Evolutionary conservation across 2,113 vertebrate species (phyloP).

Genomic region (Grammomys dolichurus): DNA sequence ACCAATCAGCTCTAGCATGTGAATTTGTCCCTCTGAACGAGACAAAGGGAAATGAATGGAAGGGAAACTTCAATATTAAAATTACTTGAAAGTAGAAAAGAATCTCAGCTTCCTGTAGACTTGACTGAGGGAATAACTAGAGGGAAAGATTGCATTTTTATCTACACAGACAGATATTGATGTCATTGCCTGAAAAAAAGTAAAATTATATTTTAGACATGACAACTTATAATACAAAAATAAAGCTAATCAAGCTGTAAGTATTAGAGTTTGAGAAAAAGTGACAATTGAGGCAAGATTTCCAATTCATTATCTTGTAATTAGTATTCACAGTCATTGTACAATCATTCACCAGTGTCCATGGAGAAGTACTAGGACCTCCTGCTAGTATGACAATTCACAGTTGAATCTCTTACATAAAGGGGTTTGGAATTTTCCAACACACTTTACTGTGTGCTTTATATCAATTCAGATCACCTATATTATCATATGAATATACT

Average conservation of each 20-base stretch:
- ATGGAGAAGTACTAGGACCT: no score
- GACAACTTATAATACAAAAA: not conserved
- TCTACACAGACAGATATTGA: not conserved
- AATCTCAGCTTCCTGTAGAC: not conserved
- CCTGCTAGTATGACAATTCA: not conserved
- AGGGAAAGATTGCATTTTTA: not conserved
- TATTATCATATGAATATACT: not conserved
- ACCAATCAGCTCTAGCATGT: not conserved
- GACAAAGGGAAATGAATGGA: not conserved
- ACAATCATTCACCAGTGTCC: not conserved
- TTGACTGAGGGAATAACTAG: not conserved
- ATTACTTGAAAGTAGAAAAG: not conserved
- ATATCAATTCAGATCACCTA: not conserved
- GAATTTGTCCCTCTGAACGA: not conserved
- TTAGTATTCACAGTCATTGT: not conserved
- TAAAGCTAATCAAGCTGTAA: not conserved
- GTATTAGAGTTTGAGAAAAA: not conserved
- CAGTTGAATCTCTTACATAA: not conserved
- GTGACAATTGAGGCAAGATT: not conserved
- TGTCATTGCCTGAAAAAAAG: not conserved
- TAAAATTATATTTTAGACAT: not conserved
- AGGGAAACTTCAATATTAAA: not conserved
- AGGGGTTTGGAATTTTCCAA: not conserved
- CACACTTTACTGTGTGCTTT: not conserved
- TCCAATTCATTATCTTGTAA: not conserved